Evolutionary conservation across 2,113 vertebrate genomes (phyloP).

Genomic region (Sorex fumeus): DNA sequence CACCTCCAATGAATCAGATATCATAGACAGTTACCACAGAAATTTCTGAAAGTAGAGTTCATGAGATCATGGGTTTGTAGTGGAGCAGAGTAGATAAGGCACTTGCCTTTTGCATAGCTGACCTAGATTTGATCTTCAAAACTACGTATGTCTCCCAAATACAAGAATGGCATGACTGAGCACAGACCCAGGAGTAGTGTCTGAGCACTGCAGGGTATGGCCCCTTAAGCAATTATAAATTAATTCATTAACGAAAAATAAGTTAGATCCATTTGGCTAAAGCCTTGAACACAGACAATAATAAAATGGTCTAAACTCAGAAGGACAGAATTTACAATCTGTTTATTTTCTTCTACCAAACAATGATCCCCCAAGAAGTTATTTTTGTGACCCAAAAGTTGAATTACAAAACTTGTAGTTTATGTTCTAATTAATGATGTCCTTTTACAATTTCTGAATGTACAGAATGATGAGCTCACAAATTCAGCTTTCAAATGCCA

Average conservation of each 20-base stretch:
- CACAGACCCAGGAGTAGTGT: no score
- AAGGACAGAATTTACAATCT: background rate
- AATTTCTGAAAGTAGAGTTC: background rate
- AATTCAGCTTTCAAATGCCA: background rate
- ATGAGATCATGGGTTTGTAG: background rate
- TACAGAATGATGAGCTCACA: background rate
- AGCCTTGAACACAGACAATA: background rate
- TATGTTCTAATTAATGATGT: background rate
- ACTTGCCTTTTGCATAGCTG: no score
- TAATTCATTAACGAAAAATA: background rate
- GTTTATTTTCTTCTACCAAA: background rate
- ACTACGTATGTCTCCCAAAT: no score
- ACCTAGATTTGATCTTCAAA: no score
- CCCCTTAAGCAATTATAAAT: no score
- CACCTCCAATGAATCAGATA: background rate
- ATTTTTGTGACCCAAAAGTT: background rate
- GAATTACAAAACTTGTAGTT: background rate
- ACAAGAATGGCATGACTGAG: no score
- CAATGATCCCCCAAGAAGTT: background rate
- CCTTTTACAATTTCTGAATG: background rate
- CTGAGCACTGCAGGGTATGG: no score
- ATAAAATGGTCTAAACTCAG: background rate
- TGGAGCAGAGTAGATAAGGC: no score
- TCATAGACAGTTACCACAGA: background rate
- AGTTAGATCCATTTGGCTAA: background rate